These are phyloP conservation scores for Vollenhovia emeryi DNA, from an alignment of 1,140 invertebrate species.

Conservation along the genomic window DNA sequence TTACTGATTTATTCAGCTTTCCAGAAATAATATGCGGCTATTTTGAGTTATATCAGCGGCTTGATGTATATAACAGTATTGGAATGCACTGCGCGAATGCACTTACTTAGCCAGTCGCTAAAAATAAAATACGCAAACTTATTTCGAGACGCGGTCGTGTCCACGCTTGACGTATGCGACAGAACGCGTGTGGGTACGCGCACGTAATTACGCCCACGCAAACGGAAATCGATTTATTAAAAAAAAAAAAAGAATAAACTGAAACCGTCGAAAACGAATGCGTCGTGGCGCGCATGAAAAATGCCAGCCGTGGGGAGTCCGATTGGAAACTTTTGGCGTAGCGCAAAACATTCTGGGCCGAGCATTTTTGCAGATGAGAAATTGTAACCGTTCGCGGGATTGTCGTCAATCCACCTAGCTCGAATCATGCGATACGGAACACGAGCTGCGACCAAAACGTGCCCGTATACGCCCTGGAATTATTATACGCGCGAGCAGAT, in stretches of 20 bases:
- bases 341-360: slow-evolving; percentile 11
- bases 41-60: slow-evolving; percentile 37
- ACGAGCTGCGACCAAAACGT: slow-evolving; percentile 10
- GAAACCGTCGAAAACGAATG: slow-evolving; percentile 6
- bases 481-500: not conserved
- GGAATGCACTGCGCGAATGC: slow-evolving; percentile 21
- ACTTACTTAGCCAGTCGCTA: slow-evolving; percentile 41
- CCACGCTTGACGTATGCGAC: slow-evolving; percentile 10
- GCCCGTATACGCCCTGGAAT: not conserved
- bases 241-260: not conserved
- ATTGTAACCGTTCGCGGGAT: slow-evolving; percentile 8
- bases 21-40: slow-evolving; percentile 30
- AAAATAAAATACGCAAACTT: slow-evolving; percentile 75
- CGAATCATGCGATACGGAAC: not conserved
- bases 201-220: slow-evolving; percentile 38
- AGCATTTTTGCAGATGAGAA: slow-evolving; percentile 17
- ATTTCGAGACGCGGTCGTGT: slow-evolving; percentile 72
- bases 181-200: slow-evolving; percentile 64
- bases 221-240: slow-evolving; percentile 7
- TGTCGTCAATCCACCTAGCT: not conserved
- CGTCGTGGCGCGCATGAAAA: slow-evolving; percentile 37
- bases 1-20: not conserved
- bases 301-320: slow-evolving; percentile 9
- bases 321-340: slow-evolving; percentile 23
- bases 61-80: slow-evolving; percentile 20